Evolutionary conservation across 2,113 vertebrate species (phyloP).

Genomic region (Mola mola): DNA sequence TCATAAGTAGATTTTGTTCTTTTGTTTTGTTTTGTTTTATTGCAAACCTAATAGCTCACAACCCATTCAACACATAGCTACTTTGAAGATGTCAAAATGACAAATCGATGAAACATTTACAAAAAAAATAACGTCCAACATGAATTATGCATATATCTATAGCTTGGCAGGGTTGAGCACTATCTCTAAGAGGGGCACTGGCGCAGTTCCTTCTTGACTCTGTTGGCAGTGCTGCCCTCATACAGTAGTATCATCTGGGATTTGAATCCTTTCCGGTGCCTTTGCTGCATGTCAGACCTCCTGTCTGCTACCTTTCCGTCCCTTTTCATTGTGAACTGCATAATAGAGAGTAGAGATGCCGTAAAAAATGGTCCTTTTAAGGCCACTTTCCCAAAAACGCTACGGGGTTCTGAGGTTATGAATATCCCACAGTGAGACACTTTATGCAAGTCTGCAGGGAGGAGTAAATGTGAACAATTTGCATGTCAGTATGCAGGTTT

Average conservation of each 20-base stretch:
- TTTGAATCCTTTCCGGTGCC: conserved; percentile 33
- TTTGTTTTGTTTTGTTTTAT: too few relatives aligned
- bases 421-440: conserved; percentile 7
- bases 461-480: conserved; percentile 1
- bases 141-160: too few relatives aligned
- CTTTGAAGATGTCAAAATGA: too few relatives aligned
- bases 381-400: conserved; percentile 32
- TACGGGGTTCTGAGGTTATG: conserved; percentile 13
- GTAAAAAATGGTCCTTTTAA: conserved; percentile 45
- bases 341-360: conserved; percentile 33
- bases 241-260: conserved; percentile 8
- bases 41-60: too few relatives aligned
- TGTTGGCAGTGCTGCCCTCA: not conserved
- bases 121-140: too few relatives aligned
- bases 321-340: conserved; percentile 16
- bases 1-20: too few relatives aligned
- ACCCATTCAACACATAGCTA: too few relatives aligned
- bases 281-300: conserved; percentile 17
- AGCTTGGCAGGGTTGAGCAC: too few relatives aligned
- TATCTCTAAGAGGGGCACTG: not conserved
- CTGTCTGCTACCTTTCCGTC: conserved; percentile 12
- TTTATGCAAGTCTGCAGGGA: conserved; percentile 13
- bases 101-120: too few relatives aligned
- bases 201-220: not conserved
- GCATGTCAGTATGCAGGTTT: not conserved